Evolutionary conservation across 1,140 invertebrate genomes (phyloP).

Genomic region (Hydropsyche tenuis): DNA sequence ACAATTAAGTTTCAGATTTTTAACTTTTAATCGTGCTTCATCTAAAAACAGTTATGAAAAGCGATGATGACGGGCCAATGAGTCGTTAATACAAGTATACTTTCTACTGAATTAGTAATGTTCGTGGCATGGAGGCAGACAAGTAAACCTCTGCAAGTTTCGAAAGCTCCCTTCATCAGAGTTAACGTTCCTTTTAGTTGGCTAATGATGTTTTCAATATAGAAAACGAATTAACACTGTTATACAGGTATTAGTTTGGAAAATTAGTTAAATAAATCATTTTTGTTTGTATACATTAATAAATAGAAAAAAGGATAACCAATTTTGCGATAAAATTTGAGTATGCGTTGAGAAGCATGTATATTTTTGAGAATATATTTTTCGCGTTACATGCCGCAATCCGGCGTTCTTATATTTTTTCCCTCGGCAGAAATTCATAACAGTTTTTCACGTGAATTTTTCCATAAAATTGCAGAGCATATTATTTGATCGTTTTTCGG

Average conservation of each 20-base stretch:
- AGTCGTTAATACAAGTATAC: slow-evolving; percentile 1
- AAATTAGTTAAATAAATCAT: too few relatives aligned
- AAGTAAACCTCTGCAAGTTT: slow-evolving; percentile 8
- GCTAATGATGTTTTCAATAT: too few relatives aligned
- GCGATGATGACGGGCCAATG: not conserved
- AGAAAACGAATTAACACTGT: too few relatives aligned
- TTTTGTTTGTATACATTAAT: too few relatives aligned
- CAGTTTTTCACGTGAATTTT: slow-evolving; percentile 2
- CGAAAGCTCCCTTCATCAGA: slow-evolving; percentile 20
- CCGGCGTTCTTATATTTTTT: not conserved
- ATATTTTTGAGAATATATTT: not conserved
- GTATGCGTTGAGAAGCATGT: too few relatives aligned
- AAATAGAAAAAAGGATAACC: too few relatives aligned
- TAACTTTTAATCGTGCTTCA: too few relatives aligned
- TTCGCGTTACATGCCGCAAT: not conserved
- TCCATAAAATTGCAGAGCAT: not conserved
- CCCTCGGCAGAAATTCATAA: not conserved
- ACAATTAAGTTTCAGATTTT: too few relatives aligned
- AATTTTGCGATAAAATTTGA: too few relatives aligned
- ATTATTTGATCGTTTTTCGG: slow-evolving; percentile 14
- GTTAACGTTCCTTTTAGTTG: slow-evolving; percentile 2
- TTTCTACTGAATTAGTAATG: slow-evolving; percentile 21
- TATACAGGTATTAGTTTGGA: too few relatives aligned
- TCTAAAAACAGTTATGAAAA: too few relatives aligned
- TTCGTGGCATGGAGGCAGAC: slow-evolving; percentile 2